Percentiles rank a stretch among this genome's conserved stretches.
These are phyloP conservation scores for Phalacrocorax pelagicus DNA, from an alignment of 2,113 vertebrate genomes.

Conservation along the genomic window DNA sequence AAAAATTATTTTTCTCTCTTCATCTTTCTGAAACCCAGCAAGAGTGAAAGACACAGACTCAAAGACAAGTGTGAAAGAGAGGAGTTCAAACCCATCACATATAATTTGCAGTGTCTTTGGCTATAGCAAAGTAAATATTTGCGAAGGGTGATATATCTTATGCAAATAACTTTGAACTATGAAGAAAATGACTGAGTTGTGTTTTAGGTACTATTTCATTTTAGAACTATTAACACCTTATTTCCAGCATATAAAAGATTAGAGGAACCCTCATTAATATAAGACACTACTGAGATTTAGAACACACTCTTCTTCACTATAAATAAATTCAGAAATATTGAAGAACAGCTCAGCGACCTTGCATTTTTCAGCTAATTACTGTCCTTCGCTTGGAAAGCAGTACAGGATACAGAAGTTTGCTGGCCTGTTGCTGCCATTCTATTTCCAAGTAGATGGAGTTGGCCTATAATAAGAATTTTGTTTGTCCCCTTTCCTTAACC, in stretches of 20 bases:
- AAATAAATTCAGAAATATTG: conserved; percentile 70
- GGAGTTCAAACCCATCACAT: conserved; percentile 50
- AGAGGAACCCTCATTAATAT: conserved; percentile 68
- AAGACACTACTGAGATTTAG: conserved; percentile 64
- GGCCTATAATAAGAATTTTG: not conserved
- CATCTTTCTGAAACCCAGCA: conserved; percentile 1
- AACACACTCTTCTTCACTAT: conserved; percentile 61
- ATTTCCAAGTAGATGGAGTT: not conserved
- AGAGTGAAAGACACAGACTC: conserved; percentile 39
- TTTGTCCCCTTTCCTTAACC: not conserved
- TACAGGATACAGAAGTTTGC: conserved; percentile 14
- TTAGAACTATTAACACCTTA: conserved; percentile 77
- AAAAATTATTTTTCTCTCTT: conserved; percentile 12
- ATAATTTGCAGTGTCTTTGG: conserved; percentile 67
- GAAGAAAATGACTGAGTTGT: conserved; percentile 74
- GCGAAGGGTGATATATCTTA: conserved; percentile 71
- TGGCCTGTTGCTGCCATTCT: not conserved
- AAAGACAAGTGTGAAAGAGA: conserved; percentile 59
- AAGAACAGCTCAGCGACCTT: conserved; percentile 68
- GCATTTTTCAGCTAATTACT: conserved; percentile 61
- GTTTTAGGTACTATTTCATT: conserved; percentile 78
- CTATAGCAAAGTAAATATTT: conserved; percentile 80
- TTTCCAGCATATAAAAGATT: conserved; percentile 73
- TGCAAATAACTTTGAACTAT: conserved; percentile 79
- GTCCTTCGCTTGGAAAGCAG: conserved; percentile 65